phyloP scores from a whole-genome alignment of 2,888 invertebrate genomes.

The Willowsia nigromaculata region DNA sequence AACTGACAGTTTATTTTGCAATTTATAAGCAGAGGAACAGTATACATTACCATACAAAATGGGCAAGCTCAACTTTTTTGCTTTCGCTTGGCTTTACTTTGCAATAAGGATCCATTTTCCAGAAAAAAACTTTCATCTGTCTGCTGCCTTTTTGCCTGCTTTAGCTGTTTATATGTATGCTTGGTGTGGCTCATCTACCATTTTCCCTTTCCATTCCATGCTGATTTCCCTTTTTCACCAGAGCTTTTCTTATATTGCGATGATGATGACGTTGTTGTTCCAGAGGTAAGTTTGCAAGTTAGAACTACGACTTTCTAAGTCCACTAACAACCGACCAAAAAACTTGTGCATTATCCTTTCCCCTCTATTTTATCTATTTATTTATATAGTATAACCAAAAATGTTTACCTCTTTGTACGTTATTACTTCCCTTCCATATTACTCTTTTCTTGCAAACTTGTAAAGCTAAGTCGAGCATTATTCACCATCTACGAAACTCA shows the following conservation, averaged over 20 bases:
- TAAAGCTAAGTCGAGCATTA: not conserved
- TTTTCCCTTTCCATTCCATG: conserved; percentile 4
- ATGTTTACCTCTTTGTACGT: not conserved
- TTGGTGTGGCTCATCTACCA: conserved; percentile 1
- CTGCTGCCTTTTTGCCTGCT: conserved; percentile 11
- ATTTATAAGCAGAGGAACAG: conserved; percentile 70
- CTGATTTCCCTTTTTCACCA: conserved; percentile 13
- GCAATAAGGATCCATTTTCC: conserved; percentile 62
- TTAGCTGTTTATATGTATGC: not conserved
- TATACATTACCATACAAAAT: conserved; percentile 70
- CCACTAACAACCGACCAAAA: not conserved
- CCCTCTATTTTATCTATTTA: not conserved
- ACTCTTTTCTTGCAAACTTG: not conserved
- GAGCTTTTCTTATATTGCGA: not conserved
- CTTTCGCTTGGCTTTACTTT: conserved; percentile 48
- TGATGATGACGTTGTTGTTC: conserved; percentile 26
- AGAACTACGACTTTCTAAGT: not conserved
- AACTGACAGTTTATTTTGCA: conserved; percentile 72
- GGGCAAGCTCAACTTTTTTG: conserved; percentile 65
- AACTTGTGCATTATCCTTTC: conserved; percentile 27
- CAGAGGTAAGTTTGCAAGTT: conserved; percentile 47
- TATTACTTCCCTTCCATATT: conserved; percentile 4
- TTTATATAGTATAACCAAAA: not conserved
- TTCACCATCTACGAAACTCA: not conserved
- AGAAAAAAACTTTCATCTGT: conserved; percentile 63